Conservation (phyloP, 2,797 vertebrate genomes). For the Aulostomus chinensis region DNA sequence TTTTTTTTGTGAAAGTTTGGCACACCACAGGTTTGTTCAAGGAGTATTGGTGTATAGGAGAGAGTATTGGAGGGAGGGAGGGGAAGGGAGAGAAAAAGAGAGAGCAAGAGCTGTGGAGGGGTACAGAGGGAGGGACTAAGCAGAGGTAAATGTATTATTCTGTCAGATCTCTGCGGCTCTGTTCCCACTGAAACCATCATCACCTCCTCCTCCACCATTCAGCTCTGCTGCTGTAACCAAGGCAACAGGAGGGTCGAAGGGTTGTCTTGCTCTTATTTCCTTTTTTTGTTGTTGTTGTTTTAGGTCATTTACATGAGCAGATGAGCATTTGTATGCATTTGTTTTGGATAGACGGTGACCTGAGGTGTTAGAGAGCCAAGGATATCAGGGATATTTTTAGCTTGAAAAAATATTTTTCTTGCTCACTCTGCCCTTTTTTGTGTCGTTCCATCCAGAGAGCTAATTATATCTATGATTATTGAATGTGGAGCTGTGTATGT, state of each 20-base stretch:
- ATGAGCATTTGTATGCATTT: slow-evolving; percentile 20
- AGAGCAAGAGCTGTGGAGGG: slow-evolving; percentile 5
- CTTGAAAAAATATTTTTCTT: too few species aligned
- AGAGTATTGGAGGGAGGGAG: too few species aligned
- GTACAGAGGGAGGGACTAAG: slow-evolving; percentile 14
- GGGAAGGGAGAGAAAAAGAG: slow-evolving; percentile 4
- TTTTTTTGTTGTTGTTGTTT: neutral
- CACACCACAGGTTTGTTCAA: too few species aligned
- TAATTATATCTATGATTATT: slow-evolving; percentile 47
- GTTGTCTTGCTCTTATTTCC: neutral
- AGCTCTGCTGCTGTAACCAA: slow-evolving; percentile 55
- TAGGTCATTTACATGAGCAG: neutral
- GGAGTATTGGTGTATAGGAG: too few species aligned
- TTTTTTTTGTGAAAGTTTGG: neutral
- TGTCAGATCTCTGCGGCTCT: slow-evolving; percentile 49
- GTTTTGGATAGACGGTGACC: too few species aligned
- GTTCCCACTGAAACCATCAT: slow-evolving; percentile 47
- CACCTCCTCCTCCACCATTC: slow-evolving; percentile 35
- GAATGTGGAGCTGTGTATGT: slow-evolving; percentile 12
- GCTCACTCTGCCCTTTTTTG: slow-evolving; percentile 1
- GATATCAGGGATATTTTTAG: too few species aligned
- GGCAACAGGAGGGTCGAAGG: slow-evolving; percentile 56
- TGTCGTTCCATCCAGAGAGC: slow-evolving; percentile 30
- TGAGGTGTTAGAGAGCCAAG: neutral
- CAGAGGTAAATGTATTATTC: slow-evolving; percentile 60